Percentiles rank a stretch among this genome's conserved stretches.
Evolutionary conservation across 2,797 vertebrate genomes (phyloP).

Genomic region (Galaxias olidus): DNA sequence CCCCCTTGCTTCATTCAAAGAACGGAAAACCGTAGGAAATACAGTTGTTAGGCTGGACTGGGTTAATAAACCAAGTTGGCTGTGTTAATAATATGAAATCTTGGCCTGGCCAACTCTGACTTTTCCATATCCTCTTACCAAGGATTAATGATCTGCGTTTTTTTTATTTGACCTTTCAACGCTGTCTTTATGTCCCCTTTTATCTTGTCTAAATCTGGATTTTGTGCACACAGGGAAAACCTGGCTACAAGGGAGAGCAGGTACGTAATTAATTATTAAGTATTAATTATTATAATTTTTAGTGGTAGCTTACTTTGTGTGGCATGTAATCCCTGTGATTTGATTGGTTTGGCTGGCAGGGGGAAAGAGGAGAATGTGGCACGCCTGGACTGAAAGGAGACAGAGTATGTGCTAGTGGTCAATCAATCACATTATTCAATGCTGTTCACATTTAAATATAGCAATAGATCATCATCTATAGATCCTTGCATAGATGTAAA

Average conservation of each 20-base stretch:
- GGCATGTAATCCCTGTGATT: neutral
- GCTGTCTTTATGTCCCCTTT: constrained; percentile 6
- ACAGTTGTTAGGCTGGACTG: no score
- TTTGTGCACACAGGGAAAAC: constrained; percentile 80
- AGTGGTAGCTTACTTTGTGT: constrained; percentile 1
- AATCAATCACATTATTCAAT: neutral
- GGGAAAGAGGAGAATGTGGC: constrained; percentile 88
- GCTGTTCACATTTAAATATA: no score
- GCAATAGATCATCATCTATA: no score
- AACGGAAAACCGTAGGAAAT: no score
- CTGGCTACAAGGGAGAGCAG: constrained; percentile 91
- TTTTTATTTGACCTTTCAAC: constrained; percentile 22
- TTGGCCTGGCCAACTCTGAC: no score
- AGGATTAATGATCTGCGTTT: constrained; percentile 1
- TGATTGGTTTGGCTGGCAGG: constrained; percentile 65
- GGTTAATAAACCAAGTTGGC: no score
- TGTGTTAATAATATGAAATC: no score
- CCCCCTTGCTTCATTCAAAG: no score
- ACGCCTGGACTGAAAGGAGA: constrained; percentile 89
- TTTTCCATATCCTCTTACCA: no score
- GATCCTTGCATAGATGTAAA: no score
- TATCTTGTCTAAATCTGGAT: constrained; percentile 40
- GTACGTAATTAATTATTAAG: constrained; percentile 61
- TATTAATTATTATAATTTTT: neutral
- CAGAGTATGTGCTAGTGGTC: constrained; percentile 67